A percentile compares a stretch with the other conserved stretches of the same genome.
Evolutionary conservation across 2,888 invertebrate species (phyloP).

Genomic region (Drosophila neonasuta): DNA sequence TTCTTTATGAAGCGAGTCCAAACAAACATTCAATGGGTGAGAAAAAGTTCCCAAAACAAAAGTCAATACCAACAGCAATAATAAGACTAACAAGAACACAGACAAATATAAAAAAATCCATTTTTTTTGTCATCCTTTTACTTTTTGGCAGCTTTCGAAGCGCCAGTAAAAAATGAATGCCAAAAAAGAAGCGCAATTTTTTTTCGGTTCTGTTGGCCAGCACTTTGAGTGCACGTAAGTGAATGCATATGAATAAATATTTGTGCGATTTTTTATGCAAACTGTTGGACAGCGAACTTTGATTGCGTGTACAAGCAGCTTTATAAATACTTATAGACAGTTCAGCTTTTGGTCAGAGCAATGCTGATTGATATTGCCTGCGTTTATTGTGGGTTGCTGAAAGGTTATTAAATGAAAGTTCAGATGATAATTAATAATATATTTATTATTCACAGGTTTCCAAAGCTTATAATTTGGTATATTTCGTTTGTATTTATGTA

Average conservation of each 20-base stretch:
- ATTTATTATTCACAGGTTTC: too few species aligned
- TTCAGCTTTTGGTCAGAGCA: background rate
- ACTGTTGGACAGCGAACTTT: slow-evolving; percentile 39
- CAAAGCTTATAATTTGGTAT: too few species aligned
- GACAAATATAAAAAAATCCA: slow-evolving; percentile 24
- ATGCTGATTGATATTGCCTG: background rate
- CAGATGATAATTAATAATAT: background rate
- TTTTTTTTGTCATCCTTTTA: slow-evolving; percentile 10
- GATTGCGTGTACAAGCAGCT: slow-evolving; percentile 22
- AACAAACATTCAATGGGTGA: slow-evolving; percentile 41
- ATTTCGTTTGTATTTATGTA: too few species aligned
- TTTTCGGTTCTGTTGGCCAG: slow-evolving; percentile 13
- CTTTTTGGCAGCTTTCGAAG: slow-evolving; percentile 15
- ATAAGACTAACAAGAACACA: slow-evolving; percentile 15
- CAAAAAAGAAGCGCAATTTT: slow-evolving; percentile 49
- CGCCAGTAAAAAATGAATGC: slow-evolving; percentile 7
- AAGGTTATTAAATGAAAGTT: background rate
- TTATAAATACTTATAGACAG: slow-evolving; percentile 1
- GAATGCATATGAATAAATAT: slow-evolving; percentile 73
- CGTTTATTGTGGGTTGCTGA: background rate
- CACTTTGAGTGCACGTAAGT: slow-evolving; percentile 55
- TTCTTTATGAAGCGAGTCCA: slow-evolving; percentile 60
- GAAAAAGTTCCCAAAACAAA: slow-evolving; percentile 54
- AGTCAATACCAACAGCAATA: slow-evolving; percentile 37
- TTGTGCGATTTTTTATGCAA: slow-evolving; percentile 55